A percentile compares a stretch with the other conserved stretches of the same genome.
Conservation (phyloP, 2,113 vertebrate species). For the Psettodes erumei region DNA sequence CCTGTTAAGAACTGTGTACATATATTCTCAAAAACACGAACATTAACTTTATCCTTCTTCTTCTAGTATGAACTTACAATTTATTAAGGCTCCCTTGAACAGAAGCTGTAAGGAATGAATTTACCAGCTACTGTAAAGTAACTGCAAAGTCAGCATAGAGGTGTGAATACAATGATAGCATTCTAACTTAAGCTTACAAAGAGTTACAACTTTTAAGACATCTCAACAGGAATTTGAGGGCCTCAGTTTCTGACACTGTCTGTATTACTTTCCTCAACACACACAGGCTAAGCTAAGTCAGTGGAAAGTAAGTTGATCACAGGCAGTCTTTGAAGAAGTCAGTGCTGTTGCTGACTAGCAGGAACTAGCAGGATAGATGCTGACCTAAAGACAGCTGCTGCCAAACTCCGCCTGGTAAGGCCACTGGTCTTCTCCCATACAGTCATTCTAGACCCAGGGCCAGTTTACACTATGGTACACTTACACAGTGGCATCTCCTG, state of each 20-base stretch:
- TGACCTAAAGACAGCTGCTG: conserved; percentile 47
- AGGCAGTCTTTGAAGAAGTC: conserved; percentile 15
- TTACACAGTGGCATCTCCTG: conserved; percentile 44
- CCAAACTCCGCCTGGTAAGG: conserved; percentile 56
- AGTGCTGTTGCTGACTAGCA: conserved; percentile 65
- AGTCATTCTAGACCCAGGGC: conserved; percentile 9
- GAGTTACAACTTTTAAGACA: no score
- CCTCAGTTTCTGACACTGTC: background rate
- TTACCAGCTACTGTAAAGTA: background rate
- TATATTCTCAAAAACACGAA: background rate
- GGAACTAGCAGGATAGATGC: conserved; percentile 66
- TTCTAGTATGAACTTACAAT: no score
- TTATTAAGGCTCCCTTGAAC: background rate
- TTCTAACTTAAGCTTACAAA: background rate
- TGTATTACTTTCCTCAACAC: background rate
- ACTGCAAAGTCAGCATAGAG: background rate
- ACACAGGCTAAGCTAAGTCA: conserved; percentile 8
- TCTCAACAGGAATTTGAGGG: background rate
- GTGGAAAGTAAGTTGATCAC: conserved; percentile 57
- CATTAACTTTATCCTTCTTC: no score
- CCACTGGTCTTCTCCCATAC: conserved; percentile 15
- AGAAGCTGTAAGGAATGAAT: background rate
- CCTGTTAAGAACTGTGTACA: background rate
- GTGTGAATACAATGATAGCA: no score
- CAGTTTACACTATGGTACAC: no score